Evolutionary conservation across 2,888 invertebrate species (phyloP).

Genomic region (Leucoma salicis): DNA sequence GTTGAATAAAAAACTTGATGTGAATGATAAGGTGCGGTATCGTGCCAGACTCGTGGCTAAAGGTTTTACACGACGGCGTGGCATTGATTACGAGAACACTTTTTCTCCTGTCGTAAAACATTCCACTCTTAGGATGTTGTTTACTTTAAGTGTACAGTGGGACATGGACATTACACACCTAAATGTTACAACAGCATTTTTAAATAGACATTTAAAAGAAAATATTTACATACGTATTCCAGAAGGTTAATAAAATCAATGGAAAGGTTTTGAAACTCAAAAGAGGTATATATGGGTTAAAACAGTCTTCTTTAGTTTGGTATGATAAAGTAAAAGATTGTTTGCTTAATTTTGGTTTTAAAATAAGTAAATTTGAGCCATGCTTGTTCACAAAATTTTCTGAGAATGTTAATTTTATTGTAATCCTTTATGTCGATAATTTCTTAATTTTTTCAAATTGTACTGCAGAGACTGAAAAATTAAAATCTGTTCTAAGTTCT

Average conservation of each 20-base stretch:
- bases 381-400: too few relatives aligned
- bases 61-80: slow-evolving; percentile 1
- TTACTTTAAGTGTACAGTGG: slow-evolving; percentile 13
- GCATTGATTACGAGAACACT: slow-evolving; percentile 8
- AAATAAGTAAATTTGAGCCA: too few relatives aligned
- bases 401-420: too few relatives aligned
- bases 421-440: too few relatives aligned
- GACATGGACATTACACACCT: slow-evolving; percentile 18
- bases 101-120: slow-evolving; percentile 26
- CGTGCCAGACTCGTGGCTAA: neutral
- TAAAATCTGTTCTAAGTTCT: too few relatives aligned
- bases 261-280: slow-evolving; percentile 11
- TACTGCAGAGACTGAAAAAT: too few relatives aligned
- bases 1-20: slow-evolving; percentile 14
- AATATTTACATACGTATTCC: slow-evolving; percentile 3
- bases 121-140: slow-evolving; percentile 14
- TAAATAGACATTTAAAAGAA: slow-evolving; percentile 5
- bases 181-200: slow-evolving; percentile 14
- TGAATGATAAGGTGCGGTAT: slow-evolving; percentile 13
- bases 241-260: slow-evolving; percentile 4
- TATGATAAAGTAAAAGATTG: too few relatives aligned
- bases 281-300: neutral
- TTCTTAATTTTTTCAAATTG: too few relatives aligned
- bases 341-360: too few relatives aligned
- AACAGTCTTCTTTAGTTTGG: too few relatives aligned